These are phyloP conservation scores for Sinocyclocheilus anshuiensis DNA, from an alignment of 2,113 vertebrate genomes.

Conservation along the genomic window DNA sequence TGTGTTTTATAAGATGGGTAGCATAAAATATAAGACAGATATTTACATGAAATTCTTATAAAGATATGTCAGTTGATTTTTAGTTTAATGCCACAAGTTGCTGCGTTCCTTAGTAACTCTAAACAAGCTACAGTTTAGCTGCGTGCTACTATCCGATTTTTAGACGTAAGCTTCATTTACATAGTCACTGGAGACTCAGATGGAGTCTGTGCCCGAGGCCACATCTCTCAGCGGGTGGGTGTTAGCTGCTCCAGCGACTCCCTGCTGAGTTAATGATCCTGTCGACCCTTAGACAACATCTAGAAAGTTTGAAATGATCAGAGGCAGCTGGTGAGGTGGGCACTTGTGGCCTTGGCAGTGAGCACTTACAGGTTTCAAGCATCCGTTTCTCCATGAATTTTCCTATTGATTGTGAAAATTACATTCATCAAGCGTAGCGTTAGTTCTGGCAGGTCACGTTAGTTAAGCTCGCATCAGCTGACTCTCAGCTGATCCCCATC, in stretches of 20 bases:
- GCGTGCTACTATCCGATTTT: neutral
- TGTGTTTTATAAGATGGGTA: neutral
- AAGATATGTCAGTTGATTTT: neutral
- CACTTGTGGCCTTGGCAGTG: conserved; percentile 4
- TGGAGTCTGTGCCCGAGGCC: conserved; percentile 8
- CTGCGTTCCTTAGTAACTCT: neutral
- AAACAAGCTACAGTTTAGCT: neutral
- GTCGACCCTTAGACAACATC: neutral
- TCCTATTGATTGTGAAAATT: neutral
- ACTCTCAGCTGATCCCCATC: too few species aligned
- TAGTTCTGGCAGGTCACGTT: too few species aligned
- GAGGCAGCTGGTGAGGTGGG: neutral
- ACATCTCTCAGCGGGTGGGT: neutral
- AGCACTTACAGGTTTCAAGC: neutral
- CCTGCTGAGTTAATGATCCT: conserved; percentile 17
- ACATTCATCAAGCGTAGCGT: too few species aligned
- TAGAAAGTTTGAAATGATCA: neutral
- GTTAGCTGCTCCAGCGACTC: neutral
- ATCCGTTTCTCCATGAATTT: neutral
- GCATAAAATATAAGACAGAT: neutral
- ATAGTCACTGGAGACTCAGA: neutral
- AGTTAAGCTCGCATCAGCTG: too few species aligned
- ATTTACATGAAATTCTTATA: neutral
- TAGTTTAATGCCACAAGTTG: neutral
- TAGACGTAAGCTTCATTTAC: neutral